Evolutionary conservation across 2,113 vertebrate genomes (phyloP), one percentile per base, ranked within the genome.

Genomic region (Solenodon paradoxus): DNA sequence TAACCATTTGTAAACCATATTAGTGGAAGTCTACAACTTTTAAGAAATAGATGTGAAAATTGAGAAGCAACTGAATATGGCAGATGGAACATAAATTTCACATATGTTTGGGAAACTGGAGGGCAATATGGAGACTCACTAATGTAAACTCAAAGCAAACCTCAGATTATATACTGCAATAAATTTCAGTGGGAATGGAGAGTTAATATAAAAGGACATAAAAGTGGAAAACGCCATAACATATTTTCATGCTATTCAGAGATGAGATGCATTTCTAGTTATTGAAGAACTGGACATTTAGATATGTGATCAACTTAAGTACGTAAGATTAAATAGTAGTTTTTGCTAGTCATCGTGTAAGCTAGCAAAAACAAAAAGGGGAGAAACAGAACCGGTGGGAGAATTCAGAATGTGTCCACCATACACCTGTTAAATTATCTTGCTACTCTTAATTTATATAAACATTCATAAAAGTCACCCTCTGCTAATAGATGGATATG

Each of bases 251-350:
- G 9, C 20, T 84, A 32, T 87, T 90, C 20, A 47, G 30, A 77
- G 53, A 80, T 3, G 17, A 75, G 28, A 59, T 78, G 1, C 4
- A 94, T 78, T 84, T 84, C 78, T 77, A 47, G 53, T 83, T 68
- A 85, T 55, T 95, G 20, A 87, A 81, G 45, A 84, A 88, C 85
- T 85, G 15, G 68, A 55, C 26, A 90, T 64, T 90, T 59, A 81
- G 53, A n/a, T 63, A 92, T 74, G 7, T n/a, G n/a, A 79, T 80
- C 24, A 55, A 83, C 26, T 79, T 69, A 80, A 69, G 84, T 28
- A 3, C 61, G 10, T 79, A 38, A 68, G 83, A 45, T 45, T 88
- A 68, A 83, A 63, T 77, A 40, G 13, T 77, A 40, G 13, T 5
- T 53, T 88, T 95, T 83, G 11, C 22, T 55, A 57, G 84, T 90